phyloP scores from a whole-genome alignment of 2,797 vertebrate species.

The Hydrolagus colliei region DNA sequence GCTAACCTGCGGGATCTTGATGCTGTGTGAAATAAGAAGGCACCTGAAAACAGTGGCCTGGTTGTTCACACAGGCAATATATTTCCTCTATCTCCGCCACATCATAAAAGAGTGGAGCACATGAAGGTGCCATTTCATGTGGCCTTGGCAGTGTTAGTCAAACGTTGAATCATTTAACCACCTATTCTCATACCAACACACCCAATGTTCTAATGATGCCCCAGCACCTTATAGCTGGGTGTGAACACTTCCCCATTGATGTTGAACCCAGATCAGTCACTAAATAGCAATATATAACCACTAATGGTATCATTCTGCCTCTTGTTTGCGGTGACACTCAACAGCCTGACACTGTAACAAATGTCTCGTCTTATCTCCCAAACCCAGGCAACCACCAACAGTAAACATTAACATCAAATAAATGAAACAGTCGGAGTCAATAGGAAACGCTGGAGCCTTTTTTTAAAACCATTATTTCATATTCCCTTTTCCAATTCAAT shows the following conservation, averaged over 20 bases:
- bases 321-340: slow-evolving; percentile 10
- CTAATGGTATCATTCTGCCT: slow-evolving; percentile 20
- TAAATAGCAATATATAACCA: slow-evolving; percentile 6
- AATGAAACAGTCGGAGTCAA: background rate
- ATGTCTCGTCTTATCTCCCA: slow-evolving; percentile 24
- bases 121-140: background rate
- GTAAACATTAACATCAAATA: slow-evolving; percentile 30
- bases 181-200: background rate
- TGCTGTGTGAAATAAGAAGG: too few species aligned
- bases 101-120: background rate
- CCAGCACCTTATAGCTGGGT: background rate
- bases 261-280: slow-evolving; percentile 8
- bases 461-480: slow-evolving; percentile 1
- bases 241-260: slow-evolving; percentile 2
- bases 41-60: too few species aligned
- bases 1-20: too few species aligned
- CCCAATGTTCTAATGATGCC: background rate
- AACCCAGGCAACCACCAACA: slow-evolving; percentile 20
- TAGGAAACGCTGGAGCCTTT: slow-evolving; percentile 20
- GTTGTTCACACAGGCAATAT: too few species aligned
- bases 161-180: slow-evolving; percentile 5
- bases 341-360: slow-evolving; percentile 9
- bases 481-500: slow-evolving; percentile 25
- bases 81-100: background rate
- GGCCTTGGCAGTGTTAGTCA: background rate